Evolutionary conservation across 2,888 invertebrate genomes (phyloP), one percentile per base, ranked within the genome.

Genomic region (Micropterix aruncella): DNA sequence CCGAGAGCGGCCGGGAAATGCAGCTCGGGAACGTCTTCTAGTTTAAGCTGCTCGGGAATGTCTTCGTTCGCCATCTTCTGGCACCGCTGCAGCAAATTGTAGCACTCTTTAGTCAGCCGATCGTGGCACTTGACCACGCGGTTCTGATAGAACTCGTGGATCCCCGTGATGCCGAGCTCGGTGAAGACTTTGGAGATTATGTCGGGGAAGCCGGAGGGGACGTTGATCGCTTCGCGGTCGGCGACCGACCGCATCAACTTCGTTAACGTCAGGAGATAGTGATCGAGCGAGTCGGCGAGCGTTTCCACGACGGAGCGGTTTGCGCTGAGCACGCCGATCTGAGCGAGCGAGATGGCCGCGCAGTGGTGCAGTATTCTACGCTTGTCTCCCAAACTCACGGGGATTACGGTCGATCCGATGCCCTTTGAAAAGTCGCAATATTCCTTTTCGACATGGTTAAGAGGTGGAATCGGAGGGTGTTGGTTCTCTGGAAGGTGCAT

Each of bases 1-100:
- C 69, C 70, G 27, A 72, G 52, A 2, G 65, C 72, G 15, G 70
- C 69, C 0, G 73, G 72, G 45, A 73, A 73, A 53, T 74, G 73
- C 42, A 74, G 54, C 49, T 74, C 71, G 0, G 74, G 74, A 0
- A 74, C 70, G 51, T 70, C 70, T 52, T 66, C 66, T n/a, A 69
- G 53, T 47, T 65, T 72, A 47, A 65, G 54, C 40, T 63, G 64
- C 15, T 66, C 66, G 27, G 66, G 57, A 41, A 65, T 58, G 38
- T 63, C 64, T 14, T 63, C 64, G 37, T 65, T 55, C 18, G 63
- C 60, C 42, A 66, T 48, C 4, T 59, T 55, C 52, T 66, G 66
- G 57, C 65, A 65, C 12, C 63, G 60, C 15, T 50, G 51, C 43
- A 56, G 56, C 37, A 68, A 51, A 12, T 58, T 52, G 37, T 61